Base-by-base conservation (phyloP, 30 jellyfish, hydroid and myxozoan species). In the Hydractinia symbiolongicarpus region DNA sequence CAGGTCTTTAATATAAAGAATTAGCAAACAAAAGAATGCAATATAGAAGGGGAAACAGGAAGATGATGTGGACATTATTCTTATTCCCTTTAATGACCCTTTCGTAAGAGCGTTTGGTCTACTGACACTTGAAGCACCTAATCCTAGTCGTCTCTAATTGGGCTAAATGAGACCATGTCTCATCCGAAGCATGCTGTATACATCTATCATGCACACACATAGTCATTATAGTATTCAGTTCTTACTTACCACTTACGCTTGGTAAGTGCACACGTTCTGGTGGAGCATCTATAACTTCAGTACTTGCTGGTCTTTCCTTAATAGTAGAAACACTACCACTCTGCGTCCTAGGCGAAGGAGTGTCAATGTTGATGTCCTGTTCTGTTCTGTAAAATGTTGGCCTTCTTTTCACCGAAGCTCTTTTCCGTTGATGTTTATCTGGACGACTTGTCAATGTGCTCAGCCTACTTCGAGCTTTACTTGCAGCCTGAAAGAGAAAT, bases 391-490 rank as follows among this genome's bases (percentile, higher is more conserved):
- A 55, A 17, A 75, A 75, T 75, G 83, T 75, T 9, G 83, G 83
- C 51, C 83, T 44, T 9, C 83, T 44, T 17, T 51, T 75, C 8
- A 75, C 51, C 5, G 51, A 15, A 13, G 73, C 51, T 13, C 75
- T 55, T 50, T 55, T 75, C 4, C 19, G 21, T 11, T 40, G 83
- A 6, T 19, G 49, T 16, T 30, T 17, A 11, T 78, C 86, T 14
- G 51, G 8, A 49, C 73, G 81, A 72, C 80, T 50, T 17, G 70
- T 9, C 73, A 58, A 86, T 15, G 87, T 78, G 55, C 96, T 88
- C 51, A 88, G 73, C 9, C 96, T 86, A 79, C 82, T 83, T 80
- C 86, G 84, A 69, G 96, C 96, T 55, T 88, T 88, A 40, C 81
- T 86, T 17, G 89, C 96, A 14, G 93, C 96, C 96, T 88, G 15